Conservation (phyloP, 2,113 vertebrate species). For the Nothoprocta perdicaria region DNA sequence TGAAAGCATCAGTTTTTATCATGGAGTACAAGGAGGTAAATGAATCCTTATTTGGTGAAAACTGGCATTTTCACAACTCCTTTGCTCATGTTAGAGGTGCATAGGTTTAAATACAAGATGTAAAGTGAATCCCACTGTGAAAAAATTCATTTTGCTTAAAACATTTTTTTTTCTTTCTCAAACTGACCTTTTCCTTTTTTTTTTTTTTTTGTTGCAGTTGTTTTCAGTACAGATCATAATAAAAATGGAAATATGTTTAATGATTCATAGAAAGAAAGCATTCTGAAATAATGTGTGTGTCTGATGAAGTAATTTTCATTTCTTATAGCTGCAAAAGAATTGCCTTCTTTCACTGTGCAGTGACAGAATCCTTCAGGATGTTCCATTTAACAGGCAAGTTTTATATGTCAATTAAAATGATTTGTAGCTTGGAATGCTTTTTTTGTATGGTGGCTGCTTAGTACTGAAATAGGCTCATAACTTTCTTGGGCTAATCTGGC, state of each 20-base stretch:
- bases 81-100: background rate
- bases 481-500: background rate
- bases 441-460: background rate
- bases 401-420: background rate
- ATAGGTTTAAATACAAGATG: background rate
- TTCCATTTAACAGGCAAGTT: conserved; percentile 96
- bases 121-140: background rate
- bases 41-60: background rate
- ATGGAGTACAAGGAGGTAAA: background rate
- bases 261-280: background rate
- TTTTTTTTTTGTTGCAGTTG: background rate
- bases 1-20: background rate
- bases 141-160: background rate
- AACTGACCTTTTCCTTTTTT: background rate
- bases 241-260: background rate
- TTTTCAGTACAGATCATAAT: background rate
- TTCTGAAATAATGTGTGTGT: background rate
- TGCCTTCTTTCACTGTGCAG: conserved; percentile 98
- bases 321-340: conserved; percentile 93
- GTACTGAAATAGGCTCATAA: background rate
- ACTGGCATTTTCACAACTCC: background rate
- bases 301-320: conserved; percentile 15
- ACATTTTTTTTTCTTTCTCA: background rate
- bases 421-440: background rate
- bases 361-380: conserved; percentile 96